Evolutionary conservation across 2,113 vertebrate genomes (phyloP).

Genomic region (Pseudorasbora parva): DNA sequence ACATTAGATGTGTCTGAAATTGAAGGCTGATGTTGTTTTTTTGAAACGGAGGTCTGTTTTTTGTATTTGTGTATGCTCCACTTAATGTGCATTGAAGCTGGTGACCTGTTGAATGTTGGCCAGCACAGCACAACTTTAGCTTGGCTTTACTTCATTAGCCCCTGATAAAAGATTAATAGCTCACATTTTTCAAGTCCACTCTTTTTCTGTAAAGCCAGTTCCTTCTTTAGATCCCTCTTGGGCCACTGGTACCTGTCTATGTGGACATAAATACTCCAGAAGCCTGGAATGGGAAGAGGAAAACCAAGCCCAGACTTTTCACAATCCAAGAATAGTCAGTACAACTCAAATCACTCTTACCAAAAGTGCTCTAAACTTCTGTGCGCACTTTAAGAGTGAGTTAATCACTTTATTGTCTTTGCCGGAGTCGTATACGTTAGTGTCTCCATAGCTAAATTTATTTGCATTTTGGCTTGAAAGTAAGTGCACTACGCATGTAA

Average conservation of each 20-base stretch:
- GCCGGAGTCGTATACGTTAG: not conserved
- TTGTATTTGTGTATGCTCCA: no score
- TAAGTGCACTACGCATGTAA: no score
- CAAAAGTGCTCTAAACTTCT: not conserved
- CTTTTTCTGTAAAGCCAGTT: not conserved
- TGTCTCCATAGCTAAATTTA: not conserved
- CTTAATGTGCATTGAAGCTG: not conserved
- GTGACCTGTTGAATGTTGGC: not conserved
- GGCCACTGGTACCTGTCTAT: not conserved
- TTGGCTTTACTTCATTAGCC: not conserved
- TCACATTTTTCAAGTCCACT: not conserved
- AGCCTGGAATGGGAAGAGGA: not conserved
- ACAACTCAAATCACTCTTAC: not conserved
- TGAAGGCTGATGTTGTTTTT: no score
- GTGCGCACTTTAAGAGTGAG: not conserved
- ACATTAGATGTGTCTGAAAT: not conserved
- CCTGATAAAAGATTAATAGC: not conserved
- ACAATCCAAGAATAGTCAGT: not conserved
- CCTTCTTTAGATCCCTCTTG: not conserved
- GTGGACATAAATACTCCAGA: slow-evolving; percentile 9
- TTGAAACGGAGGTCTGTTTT: no score
- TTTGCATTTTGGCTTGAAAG: not conserved
- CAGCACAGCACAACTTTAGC: no score
- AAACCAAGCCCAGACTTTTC: not conserved
- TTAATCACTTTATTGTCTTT: not conserved